phyloP scores from a whole-genome alignment of 2,888 invertebrate genomes.

The Blastobasis adustella region DNA sequence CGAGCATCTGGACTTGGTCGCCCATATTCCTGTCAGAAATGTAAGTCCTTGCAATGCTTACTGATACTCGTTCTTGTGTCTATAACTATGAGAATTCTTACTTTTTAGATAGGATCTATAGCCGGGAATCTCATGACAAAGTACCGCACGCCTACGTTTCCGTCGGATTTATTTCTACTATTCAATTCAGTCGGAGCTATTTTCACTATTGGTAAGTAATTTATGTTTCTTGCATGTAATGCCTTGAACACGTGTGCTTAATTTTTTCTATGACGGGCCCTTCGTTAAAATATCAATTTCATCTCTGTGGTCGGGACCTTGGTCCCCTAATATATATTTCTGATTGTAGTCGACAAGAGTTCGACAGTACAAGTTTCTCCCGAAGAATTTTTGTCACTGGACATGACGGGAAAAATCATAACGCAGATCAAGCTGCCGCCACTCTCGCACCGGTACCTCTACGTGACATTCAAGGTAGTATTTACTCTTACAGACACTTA shows the following conservation, averaged over 20 bases:
- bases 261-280: too few species aligned
- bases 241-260: too few species aligned
- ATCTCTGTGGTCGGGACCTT: too few species aligned
- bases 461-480: constrained; percentile 52
- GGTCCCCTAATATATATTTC: neutral
- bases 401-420: constrained; percentile 47
- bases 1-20: constrained; percentile 77
- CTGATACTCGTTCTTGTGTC: constrained; percentile 35
- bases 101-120: constrained; percentile 55
- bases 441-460: constrained; percentile 30
- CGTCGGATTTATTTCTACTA: constrained; percentile 78
- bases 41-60: constrained; percentile 51
- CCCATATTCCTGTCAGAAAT: constrained; percentile 80
- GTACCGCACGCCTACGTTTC: constrained; percentile 75
- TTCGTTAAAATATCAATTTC: too few species aligned
- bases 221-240: too few species aligned
- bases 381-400: constrained; percentile 34
- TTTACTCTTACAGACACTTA: too few species aligned
- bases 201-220: constrained; percentile 62
- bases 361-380: constrained; percentile 33
- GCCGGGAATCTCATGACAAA: constrained; percentile 82
- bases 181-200: constrained; percentile 70
- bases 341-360: constrained; percentile 53
- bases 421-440: constrained; percentile 45
- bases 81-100: constrained; percentile 26